These are phyloP conservation scores for Erethizon dorsatum DNA, from an alignment of 2,797 vertebrate genomes.

Conservation along the genomic window DNA sequence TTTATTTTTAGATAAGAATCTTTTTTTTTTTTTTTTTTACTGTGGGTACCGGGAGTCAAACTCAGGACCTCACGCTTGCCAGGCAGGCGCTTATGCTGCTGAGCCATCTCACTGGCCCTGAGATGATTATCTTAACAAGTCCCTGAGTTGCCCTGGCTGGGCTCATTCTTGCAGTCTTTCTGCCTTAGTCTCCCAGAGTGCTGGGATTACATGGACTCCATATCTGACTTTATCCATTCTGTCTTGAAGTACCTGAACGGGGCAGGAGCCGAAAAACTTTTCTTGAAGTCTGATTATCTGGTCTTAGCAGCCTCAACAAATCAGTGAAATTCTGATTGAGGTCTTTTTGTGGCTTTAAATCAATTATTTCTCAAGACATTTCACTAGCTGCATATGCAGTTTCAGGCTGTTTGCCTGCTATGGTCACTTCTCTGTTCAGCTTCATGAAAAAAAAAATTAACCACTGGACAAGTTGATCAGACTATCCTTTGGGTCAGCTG, in stretches of 20 bases:
- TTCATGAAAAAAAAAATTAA: not conserved
- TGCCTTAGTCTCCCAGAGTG: not conserved
- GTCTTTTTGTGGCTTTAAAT: slow-evolving; percentile 18
- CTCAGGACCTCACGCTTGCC: too few species aligned
- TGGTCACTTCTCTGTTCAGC: not conserved
- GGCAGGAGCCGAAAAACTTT: slow-evolving; percentile 26
- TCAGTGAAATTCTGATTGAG: slow-evolving; percentile 7
- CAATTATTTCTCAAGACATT: not conserved
- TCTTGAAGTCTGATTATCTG: not conserved
- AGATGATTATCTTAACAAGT: not conserved
- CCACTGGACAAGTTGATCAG: not conserved
- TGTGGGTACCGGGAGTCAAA: too few species aligned
- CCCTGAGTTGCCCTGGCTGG: not conserved
- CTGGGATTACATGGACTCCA: not conserved
- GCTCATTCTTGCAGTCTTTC: not conserved
- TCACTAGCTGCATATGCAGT: not conserved
- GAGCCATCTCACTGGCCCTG: too few species aligned
- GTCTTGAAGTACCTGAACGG: not conserved
- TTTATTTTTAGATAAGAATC: not conserved
- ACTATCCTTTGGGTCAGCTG: not conserved
- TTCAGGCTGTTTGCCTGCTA: not conserved
- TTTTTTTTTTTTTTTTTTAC: too few species aligned
- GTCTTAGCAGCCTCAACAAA: slow-evolving; percentile 20
- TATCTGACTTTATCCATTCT: not conserved
- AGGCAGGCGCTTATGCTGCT: too few species aligned